These are phyloP conservation scores for Dascillus cervinus DNA, from an alignment of 2,888 invertebrate species.

Conservation along the genomic window DNA sequence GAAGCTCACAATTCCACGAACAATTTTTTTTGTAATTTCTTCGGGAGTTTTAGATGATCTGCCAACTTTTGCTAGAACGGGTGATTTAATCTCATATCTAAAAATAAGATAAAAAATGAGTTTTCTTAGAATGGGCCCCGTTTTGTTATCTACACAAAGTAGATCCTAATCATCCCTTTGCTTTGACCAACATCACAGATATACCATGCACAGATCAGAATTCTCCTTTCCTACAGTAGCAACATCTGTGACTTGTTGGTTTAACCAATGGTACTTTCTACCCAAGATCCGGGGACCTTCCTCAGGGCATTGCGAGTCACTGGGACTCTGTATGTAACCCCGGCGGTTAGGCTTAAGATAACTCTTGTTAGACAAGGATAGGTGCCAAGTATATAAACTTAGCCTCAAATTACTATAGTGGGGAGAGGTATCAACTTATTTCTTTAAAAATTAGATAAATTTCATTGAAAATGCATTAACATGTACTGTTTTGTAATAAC, in stretches of 20 bases:
- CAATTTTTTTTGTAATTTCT: constrained; percentile 23
- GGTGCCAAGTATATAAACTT: too few species aligned
- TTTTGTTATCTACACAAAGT: constrained; percentile 29
- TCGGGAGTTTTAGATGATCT: constrained; percentile 10
- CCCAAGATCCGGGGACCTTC: constrained; percentile 48
- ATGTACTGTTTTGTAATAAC: too few species aligned
- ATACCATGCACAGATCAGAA: constrained; percentile 27
- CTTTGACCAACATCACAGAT: constrained; percentile 35
- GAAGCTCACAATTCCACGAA: constrained; percentile 35
- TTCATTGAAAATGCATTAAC: too few species aligned
- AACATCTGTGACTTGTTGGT: constrained; percentile 36
- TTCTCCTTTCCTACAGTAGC: constrained; percentile 28
- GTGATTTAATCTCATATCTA: constrained; percentile 35
- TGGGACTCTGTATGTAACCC: constrained; percentile 39
- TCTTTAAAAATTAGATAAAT: too few species aligned
- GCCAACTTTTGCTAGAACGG: constrained; percentile 24
- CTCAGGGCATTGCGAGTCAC: constrained; percentile 41
- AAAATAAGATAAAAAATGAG: constrained; percentile 25
- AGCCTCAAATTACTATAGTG: too few species aligned
- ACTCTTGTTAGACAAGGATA: constrained; percentile 6
- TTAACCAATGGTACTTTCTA: constrained; percentile 45
- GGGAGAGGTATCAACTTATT: too few species aligned
- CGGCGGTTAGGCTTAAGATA: constrained; percentile 12
- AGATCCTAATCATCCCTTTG: constrained; percentile 33
- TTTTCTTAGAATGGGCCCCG: constrained; percentile 37